Percentiles rank a stretch among this genome's conserved stretches.
Conservation (phyloP, 2,113 vertebrate genomes). For the Silurus meridionalis region DNA sequence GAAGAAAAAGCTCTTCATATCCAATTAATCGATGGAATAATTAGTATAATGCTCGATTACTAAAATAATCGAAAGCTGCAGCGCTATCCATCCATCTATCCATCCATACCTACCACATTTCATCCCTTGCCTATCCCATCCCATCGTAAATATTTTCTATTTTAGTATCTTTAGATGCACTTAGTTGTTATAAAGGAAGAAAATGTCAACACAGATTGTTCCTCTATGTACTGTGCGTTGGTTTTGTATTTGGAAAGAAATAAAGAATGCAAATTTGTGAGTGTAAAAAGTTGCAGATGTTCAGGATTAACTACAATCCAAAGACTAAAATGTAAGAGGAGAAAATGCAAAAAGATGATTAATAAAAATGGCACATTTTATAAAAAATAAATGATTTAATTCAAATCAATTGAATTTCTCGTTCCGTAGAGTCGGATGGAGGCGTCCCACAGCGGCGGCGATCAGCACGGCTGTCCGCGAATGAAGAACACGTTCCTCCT, state of each 20-base stretch:
- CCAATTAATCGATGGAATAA: too few relatives aligned
- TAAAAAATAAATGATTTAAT: too few relatives aligned
- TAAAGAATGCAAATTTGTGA: neutral
- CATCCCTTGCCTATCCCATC: too few relatives aligned
- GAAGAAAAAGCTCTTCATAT: too few relatives aligned
- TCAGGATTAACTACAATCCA: neutral
- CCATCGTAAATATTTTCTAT: too few relatives aligned
- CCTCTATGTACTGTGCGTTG: neutral
- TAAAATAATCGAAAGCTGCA: too few relatives aligned
- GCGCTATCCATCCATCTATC: too few relatives aligned
- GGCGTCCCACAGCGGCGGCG: conserved; percentile 57
- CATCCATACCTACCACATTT: too few relatives aligned
- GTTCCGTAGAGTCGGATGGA: conserved; percentile 29
- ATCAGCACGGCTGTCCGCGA: conserved; percentile 64
- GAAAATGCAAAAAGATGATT: neutral
- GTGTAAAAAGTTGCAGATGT: neutral
- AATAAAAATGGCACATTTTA: too few relatives aligned
- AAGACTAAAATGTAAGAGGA: neutral
- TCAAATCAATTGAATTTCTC: neutral
- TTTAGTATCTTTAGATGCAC: neutral
- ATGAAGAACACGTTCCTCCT: conserved; percentile 38
- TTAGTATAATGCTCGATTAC: too few relatives aligned
- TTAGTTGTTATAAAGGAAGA: too few relatives aligned
- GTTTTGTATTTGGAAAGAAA: neutral
- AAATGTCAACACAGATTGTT: too few relatives aligned